Evolutionary conservation across 2,888 invertebrate species (phyloP).

Genomic region (Belgica antarctica): DNA sequence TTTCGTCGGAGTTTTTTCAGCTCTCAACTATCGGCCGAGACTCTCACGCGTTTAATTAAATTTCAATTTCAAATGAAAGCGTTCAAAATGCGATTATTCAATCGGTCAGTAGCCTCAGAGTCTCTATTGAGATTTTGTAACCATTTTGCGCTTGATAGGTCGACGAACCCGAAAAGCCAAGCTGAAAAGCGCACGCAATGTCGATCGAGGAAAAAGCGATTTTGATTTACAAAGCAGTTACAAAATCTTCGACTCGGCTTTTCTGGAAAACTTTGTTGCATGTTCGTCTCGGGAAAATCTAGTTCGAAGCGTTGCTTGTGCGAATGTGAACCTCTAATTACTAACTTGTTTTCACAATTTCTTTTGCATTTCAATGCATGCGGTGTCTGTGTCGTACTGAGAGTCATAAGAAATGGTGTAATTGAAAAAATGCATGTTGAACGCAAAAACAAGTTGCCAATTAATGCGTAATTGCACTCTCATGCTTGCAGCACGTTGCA

Average conservation of each 20-base stretch:
- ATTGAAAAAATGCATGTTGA: slow-evolving; percentile 18
- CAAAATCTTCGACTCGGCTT: not conserved
- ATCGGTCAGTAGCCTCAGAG: slow-evolving; percentile 34
- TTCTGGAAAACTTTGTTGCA: slow-evolving; percentile 18
- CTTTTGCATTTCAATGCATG: slow-evolving; percentile 20
- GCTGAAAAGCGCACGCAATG: not conserved
- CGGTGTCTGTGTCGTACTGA: not conserved
- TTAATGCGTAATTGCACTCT: slow-evolving; percentile 22
- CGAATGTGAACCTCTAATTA: too few relatives aligned
- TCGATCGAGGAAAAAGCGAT: not conserved
- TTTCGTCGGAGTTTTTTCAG: not conserved
- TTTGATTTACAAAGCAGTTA: not conserved
- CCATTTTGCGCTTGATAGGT: slow-evolving; percentile 12
- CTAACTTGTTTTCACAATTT: slow-evolving; percentile 13
- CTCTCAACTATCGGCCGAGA: not conserved
- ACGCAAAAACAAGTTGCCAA: slow-evolving; percentile 3
- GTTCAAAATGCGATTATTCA: not conserved
- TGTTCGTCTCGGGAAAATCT: not conserved
- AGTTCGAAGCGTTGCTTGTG: not conserved
- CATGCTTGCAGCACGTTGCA: not conserved
- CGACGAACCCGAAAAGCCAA: not conserved
- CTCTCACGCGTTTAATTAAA: slow-evolving; percentile 20
- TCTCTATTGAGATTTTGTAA: slow-evolving; percentile 14
- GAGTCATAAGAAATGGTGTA: slow-evolving; percentile 15
- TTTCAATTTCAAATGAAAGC: slow-evolving; percentile 27